Base-by-base conservation (phyloP, 2,888 invertebrate genomes). In the Drosophila mayaguana region DNA sequence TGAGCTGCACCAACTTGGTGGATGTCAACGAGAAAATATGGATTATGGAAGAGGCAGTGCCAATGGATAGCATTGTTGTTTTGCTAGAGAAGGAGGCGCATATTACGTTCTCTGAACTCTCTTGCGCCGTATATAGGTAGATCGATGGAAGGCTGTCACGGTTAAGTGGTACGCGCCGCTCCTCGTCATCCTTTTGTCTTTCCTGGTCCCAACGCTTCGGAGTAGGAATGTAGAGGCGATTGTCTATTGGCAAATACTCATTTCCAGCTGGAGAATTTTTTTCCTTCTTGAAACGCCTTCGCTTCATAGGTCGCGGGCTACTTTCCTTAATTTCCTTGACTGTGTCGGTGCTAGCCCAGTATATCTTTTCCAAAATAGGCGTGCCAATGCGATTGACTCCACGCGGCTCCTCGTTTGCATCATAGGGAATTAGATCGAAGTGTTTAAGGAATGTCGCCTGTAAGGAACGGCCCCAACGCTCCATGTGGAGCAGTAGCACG, bases 31-130 rank as follows among this genome's bases (percentile, higher is more conserved):
- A 67, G 20, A 51, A 75, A 9, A 88, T 36, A 12, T 83, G 67
- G 1, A 88, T 51, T 14, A 22, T 8, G 6, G 75, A 60, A 12
- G 56, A 2, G 8, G n/a, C 6, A 12, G 80, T 86, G 22, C 89
- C 87, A 6, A 88, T 2, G 18, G 57, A 56, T 9, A 85, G 48
- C 73, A 85, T 81, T 11, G 60, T 61, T 3, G 20, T 36, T 7
- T 63, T 64, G n/a, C 68, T 72, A 1, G 85, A 87, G 38, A 83
- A 77, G 2, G 59, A 9, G 34, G 71, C 74, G 20, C 85, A 89
- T 11, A 74, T 59, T 12, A 86, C 73, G 1, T 45, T 59, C 42
- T 78, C 72, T 1, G 55, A 42, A 3, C 7, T 9, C 9, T 48
- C 55, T 0, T 25, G 1, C 0, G 70, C 62, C 16, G 71, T 78